Evolutionary conservation across 2,797 vertebrate genomes (phyloP), one percentile per base, ranked within the genome.

Genomic region (Avahi laniger): DNA sequence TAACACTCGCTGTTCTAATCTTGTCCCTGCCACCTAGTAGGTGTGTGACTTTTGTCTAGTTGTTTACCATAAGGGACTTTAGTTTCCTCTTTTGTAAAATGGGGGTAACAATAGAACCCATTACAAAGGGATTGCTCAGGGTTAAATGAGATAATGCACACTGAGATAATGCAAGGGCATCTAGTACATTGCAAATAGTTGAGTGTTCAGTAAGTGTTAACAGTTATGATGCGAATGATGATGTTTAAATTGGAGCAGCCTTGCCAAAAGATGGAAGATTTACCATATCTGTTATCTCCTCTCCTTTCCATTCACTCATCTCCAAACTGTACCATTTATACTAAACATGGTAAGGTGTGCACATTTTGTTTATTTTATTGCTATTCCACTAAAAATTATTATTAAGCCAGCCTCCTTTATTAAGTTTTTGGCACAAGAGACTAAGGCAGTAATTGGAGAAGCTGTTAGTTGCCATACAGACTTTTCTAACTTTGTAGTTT

Each of bases 281-380:
- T 22, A 63, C 15, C 69, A 35, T 22, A 80, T 59, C 57, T 52
- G 12, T 22, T 48, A 54, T 24, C 57, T 83, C 84, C 78, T 97
- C 22, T 91, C 43, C 54, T 84, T 72, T 63, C 24, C 46, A 30
- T 59, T 57, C 38, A 54, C 57, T 85, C 4, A 67, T 89, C 81
- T 93, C 35, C 59, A 73, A 67, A 92, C 81, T 57, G 38, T 69
- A 72, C 67, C 59, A 52, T 86, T 90, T 86, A 72, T 88, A 87
- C 61, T 87, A 96, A 84, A 59, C 57, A 50, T 91, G 84, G 65
- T 91, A 30, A 89, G 33, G 15, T 70, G n/a, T 73, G 38, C 63
- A n/a, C 38, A 26, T 95, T 89, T 95, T 92, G 72, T 79, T 84
- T 92, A 72, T 79, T 94, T 85, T 92, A 80, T 75, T 94, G 46